A percentile compares a stretch with the other conserved stretches of the same genome.
Evolutionary conservation across 92 coral and sea anemone species (phyloP).

Genomic region (Actinostola sp.): DNA sequence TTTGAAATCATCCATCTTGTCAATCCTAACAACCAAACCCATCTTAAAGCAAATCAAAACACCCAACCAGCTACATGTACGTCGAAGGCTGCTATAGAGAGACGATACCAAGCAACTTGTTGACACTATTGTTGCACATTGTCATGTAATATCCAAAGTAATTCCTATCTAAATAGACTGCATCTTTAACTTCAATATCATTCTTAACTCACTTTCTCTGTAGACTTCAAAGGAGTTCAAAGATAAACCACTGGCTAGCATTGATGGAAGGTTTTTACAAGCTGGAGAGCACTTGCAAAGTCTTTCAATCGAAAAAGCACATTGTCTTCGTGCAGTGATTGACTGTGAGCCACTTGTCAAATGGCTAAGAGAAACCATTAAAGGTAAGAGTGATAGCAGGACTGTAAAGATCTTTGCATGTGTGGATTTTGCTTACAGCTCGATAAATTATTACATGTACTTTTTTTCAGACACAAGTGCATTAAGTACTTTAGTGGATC

Average conservation of each 20-base stretch:
- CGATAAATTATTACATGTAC: too few species aligned
- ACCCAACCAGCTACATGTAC: too few species aligned
- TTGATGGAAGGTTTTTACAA: constrained; percentile 32
- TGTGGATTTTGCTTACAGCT: too few species aligned
- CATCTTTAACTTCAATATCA: too few species aligned
- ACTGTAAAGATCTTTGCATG: not conserved
- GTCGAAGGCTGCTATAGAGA: too few species aligned
- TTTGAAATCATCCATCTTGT: too few species aligned
- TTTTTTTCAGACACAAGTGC: constrained; percentile 40
- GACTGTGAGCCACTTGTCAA: constrained; percentile 56
- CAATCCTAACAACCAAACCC: too few species aligned
- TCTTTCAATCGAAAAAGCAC: constrained; percentile 39
- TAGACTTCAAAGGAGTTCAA: constrained; percentile 59
- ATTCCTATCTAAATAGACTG: too few species aligned
- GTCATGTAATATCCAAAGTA: too few species aligned
- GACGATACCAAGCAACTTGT: too few species aligned
- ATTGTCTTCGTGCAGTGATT: constrained; percentile 58
- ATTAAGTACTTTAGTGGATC: constrained; percentile 69
- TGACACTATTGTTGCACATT: too few species aligned
- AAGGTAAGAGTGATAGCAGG: constrained; percentile 23
- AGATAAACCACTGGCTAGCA: constrained; percentile 47
- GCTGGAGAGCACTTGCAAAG: constrained; percentile 45
- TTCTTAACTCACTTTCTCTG: not conserved
- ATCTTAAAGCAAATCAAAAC: too few species aligned
- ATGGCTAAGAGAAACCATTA: constrained; percentile 72